phyloP scores from a whole-genome alignment of 2,797 vertebrate species.

The Eutrigla gurnardus region DNA sequence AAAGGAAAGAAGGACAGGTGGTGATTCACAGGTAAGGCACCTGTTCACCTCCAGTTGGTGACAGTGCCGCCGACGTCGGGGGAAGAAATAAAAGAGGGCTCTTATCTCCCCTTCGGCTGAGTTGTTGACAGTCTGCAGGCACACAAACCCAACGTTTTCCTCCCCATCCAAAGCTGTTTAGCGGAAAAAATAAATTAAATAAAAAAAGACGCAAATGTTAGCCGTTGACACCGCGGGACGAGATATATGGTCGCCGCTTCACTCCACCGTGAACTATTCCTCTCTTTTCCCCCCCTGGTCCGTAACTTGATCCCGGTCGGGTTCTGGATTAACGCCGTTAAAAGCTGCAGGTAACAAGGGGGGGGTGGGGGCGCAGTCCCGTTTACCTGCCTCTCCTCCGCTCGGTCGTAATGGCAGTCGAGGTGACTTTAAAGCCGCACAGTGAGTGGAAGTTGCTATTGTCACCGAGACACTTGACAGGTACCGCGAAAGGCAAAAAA shows the following conservation, averaged over 20 bases:
- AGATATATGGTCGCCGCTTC: slow-evolving; percentile 67
- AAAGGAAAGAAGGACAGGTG: slow-evolving; percentile 67
- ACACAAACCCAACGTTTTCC: slow-evolving; percentile 42
- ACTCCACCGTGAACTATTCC: slow-evolving; percentile 54
- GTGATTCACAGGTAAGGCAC: slow-evolving; percentile 81
- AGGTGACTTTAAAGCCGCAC: slow-evolving; percentile 55
- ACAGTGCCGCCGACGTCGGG: slow-evolving; percentile 50
- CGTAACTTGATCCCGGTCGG: slow-evolving; percentile 80
- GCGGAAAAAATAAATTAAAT: not conserved
- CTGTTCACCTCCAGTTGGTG: slow-evolving; percentile 80
- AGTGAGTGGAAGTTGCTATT: slow-evolving; percentile 79
- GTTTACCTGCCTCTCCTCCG: not conserved
- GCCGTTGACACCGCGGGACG: slow-evolving; percentile 27
- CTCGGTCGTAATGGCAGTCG: slow-evolving; percentile 45
- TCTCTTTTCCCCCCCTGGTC: slow-evolving; percentile 26
- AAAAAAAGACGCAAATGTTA: slow-evolving; percentile 13
- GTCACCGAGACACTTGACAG: slow-evolving; percentile 78
- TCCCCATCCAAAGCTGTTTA: slow-evolving; percentile 70
- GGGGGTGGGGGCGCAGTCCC: not conserved
- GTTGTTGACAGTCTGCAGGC: slow-evolving; percentile 54
- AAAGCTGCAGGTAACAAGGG: slow-evolving; percentile 43
- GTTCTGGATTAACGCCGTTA: slow-evolving; percentile 50
- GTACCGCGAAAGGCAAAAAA: slow-evolving; percentile 63
- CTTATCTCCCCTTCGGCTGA: slow-evolving; percentile 55
- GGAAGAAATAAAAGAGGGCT: slow-evolving; percentile 16